Percentiles rank a stretch among this genome's conserved stretches.
Conservation (phyloP, 2,888 invertebrate genomes). For the Drosophila peninsularis region DNA sequence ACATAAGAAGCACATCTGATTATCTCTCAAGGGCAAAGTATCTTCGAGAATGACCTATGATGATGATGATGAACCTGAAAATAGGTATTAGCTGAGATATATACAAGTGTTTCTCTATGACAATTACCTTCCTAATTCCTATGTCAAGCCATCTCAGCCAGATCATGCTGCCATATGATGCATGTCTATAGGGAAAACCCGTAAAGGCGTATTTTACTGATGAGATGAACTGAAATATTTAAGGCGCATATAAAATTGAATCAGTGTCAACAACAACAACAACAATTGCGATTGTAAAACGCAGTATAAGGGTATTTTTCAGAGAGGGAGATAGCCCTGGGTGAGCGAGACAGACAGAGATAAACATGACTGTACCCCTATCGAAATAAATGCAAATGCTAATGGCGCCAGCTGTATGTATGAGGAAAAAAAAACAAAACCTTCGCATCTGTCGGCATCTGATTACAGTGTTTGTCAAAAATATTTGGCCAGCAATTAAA, state of each 20-base stretch:
- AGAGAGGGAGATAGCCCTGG: neutral
- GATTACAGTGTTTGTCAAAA: constrained; percentile 75
- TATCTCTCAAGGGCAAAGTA: no score
- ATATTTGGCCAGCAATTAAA: constrained; percentile 75
- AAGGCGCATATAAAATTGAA: constrained; percentile 10
- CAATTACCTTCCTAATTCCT: neutral
- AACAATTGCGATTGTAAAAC: constrained; percentile 1
- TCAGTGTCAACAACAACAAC: constrained; percentile 1
- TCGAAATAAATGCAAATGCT: constrained; percentile 37
- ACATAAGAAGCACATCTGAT: neutral
- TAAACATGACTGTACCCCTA: neutral
- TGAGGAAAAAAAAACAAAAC: constrained; percentile 6
- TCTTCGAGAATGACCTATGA: no score
- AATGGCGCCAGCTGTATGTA: constrained; percentile 44
- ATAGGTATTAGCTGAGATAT: no score
- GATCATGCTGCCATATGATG: neutral
- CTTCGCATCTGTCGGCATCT: constrained; percentile 49
- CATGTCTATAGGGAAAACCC: neutral
- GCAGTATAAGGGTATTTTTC: constrained; percentile 10
- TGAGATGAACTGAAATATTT: constrained; percentile 1
- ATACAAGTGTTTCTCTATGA: neutral
- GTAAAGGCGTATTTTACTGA: neutral
- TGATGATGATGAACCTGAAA: no score
- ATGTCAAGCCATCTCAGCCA: neutral
- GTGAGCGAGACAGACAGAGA: neutral